phyloP scores from a whole-genome alignment of 2,888 invertebrate species.

The Dexiosoma caninum region DNA sequence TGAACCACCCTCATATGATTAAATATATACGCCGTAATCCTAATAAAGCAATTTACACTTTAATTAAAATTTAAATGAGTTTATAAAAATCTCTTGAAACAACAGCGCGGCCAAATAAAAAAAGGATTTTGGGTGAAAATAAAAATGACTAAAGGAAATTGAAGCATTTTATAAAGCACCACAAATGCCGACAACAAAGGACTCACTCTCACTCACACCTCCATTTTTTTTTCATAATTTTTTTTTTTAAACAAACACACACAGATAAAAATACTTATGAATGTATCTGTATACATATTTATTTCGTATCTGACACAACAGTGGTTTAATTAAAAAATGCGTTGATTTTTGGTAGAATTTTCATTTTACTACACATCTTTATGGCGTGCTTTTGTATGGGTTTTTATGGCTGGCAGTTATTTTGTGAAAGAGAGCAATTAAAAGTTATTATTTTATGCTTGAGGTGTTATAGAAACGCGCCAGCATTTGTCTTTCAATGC shows the following conservation, averaged over 20 bases:
- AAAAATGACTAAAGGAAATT: constrained; percentile 22
- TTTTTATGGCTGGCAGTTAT: constrained; percentile 8
- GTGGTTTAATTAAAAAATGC: constrained; percentile 61
- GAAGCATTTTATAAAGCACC: constrained; percentile 14
- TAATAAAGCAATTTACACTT: not conserved
- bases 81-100: constrained; percentile 37
- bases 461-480: constrained; percentile 42
- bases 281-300: not conserved
- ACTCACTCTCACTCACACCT: not conserved
- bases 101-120: constrained; percentile 14
- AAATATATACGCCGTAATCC: too few species aligned
- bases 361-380: not conserved
- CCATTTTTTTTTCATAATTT: not conserved
- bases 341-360: constrained; percentile 44
- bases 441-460: constrained; percentile 63
- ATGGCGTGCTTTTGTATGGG: not conserved
- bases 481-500: constrained; percentile 32
- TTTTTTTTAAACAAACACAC: not conserved
- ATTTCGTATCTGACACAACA: not conserved
- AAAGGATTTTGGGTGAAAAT: constrained; percentile 26
- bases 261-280: not conserved
- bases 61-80: constrained; percentile 65
- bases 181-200: not conserved
- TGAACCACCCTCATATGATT: not conserved
- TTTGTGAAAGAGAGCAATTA: constrained; percentile 56